Evolutionary conservation across 1,140 invertebrate genomes (phyloP).

Genomic region (Euura saliciscinereae): DNA sequence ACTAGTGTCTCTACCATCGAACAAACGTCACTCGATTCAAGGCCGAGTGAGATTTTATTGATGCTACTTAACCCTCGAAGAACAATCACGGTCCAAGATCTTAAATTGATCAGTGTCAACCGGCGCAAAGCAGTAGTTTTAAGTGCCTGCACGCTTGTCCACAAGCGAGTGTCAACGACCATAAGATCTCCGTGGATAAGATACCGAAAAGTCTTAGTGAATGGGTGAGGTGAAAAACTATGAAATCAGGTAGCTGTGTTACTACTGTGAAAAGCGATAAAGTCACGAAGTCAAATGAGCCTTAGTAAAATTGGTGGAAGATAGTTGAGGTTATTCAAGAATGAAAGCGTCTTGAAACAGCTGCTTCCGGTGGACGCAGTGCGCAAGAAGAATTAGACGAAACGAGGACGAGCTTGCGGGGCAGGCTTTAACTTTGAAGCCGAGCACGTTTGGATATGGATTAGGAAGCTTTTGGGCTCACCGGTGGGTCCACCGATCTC

Average conservation of each 20-base stretch:
- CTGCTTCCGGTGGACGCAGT: not conserved
- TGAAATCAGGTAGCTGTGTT: not conserved
- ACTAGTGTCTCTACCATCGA: not conserved
- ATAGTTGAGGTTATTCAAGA: not conserved
- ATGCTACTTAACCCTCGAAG: not conserved
- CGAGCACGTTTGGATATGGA: not conserved
- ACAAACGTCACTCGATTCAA: not conserved
- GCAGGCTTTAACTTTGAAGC: too few relatives aligned
- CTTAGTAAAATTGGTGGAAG: not conserved
- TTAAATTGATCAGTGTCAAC: not conserved
- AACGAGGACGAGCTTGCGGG: not conserved
- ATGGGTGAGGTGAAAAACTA: not conserved
- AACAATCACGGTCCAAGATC: not conserved
- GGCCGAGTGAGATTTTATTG: not conserved
- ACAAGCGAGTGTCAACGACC: not conserved
- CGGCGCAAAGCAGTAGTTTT: not conserved
- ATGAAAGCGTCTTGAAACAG: not conserved
- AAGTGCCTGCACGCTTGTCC: too few relatives aligned
- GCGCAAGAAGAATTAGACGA: slow-evolving; percentile 1
- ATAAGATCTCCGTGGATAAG: not conserved
- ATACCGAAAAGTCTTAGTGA: not conserved
- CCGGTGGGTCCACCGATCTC: not conserved
- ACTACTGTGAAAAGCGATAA: not conserved
- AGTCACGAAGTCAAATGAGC: not conserved
- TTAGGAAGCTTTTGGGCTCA: not conserved